Evolutionary conservation across 2,113 vertebrate species (phyloP).

Genomic region (Acrocephalus kingi): DNA sequence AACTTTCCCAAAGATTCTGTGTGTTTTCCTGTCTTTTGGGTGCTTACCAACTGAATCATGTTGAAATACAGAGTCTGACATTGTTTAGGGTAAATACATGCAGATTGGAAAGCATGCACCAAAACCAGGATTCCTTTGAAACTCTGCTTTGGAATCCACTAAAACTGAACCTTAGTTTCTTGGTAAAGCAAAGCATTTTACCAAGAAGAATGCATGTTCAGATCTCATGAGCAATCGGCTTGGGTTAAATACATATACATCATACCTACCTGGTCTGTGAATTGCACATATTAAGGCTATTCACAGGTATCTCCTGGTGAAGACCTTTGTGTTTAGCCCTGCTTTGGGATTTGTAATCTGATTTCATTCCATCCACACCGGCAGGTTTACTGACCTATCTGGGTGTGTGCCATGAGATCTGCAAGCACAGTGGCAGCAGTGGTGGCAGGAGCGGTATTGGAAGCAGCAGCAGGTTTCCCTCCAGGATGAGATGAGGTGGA

Average conservation of each 20-base stretch:
- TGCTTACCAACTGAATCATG: background rate
- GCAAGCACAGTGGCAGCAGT: conserved; percentile 82
- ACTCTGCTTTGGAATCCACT: background rate
- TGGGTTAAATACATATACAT: background rate
- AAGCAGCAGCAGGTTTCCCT: conserved; percentile 83
- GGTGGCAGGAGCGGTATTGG: conserved; percentile 73
- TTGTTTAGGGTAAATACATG: background rate
- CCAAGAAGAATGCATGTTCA: background rate
- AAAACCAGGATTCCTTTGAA: background rate
- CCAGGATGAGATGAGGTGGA: conserved; percentile 96
- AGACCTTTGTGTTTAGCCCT: background rate
- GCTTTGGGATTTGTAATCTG: background rate
- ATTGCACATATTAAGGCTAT: background rate
- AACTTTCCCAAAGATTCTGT: background rate
- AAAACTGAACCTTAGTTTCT: background rate
- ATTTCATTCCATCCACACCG: conserved; percentile 1
- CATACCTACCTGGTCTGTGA: conserved; percentile 44
- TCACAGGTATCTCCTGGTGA: background rate
- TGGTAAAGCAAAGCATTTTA: conserved; percentile 23
- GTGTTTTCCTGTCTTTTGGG: background rate
- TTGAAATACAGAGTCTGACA: background rate
- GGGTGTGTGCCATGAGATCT: conserved; percentile 90
- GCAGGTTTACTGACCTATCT: conserved; percentile 87
- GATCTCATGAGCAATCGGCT: conserved; percentile 16
- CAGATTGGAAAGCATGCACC: background rate